phyloP scores from a whole-genome alignment of 2,797 vertebrate species.

The Melanotaenia trifasciata region DNA sequence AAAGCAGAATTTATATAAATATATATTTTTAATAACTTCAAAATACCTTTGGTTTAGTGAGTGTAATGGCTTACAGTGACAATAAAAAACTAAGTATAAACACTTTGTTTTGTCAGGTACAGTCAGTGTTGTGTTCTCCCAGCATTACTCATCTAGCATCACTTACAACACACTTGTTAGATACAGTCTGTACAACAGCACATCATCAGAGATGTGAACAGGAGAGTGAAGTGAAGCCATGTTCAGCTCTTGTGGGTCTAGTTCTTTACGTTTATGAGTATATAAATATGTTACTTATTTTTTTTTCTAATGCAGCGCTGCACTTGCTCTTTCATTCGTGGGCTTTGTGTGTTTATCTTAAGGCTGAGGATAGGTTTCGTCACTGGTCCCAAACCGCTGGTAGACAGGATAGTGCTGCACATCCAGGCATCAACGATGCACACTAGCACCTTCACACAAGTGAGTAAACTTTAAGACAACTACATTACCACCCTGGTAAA shows the following conservation, averaged over 20 bases:
- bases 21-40: too few species aligned
- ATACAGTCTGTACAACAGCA: background rate
- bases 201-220: background rate
- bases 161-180: background rate
- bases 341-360: conserved; percentile 1
- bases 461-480: conserved; percentile 48
- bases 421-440: conserved; percentile 93
- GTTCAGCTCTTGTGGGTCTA: background rate
- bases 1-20: background rate
- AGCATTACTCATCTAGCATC: background rate
- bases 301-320: background rate
- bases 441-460: conserved; percentile 93
- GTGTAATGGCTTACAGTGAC: background rate
- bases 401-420: conserved; percentile 91
- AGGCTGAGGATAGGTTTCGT: conserved; percentile 94
- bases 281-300: conserved; percentile 13
- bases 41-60: background rate
- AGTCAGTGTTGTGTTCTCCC: conserved; percentile 1
- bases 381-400: conserved; percentile 91
- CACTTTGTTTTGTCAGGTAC: background rate
- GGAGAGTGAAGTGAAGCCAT: too few species aligned
- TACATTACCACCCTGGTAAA: too few species aligned
- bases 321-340: background rate
- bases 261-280: background rate
- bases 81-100: background rate